Percentiles rank a stretch among this genome's conserved stretches.
phyloP scores from a whole-genome alignment of 2,113 vertebrate genomes.

The Coptodon bakossiorum region DNA sequence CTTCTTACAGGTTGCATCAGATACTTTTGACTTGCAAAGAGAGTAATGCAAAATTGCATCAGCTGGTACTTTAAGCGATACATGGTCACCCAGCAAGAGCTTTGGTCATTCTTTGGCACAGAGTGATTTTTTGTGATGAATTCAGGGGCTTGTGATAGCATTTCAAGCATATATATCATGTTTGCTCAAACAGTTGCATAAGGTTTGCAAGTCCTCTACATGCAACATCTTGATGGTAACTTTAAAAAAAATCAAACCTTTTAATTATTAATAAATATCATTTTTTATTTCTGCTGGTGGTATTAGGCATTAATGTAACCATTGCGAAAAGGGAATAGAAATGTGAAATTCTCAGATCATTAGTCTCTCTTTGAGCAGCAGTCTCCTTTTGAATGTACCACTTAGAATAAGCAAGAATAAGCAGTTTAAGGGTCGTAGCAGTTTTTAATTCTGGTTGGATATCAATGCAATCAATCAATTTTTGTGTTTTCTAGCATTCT shows the following conservation, averaged over 20 bases:
- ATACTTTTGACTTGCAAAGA: neutral
- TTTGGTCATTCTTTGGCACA: neutral
- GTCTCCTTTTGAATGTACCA: neutral
- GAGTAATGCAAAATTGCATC: neutral
- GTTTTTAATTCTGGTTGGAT: neutral
- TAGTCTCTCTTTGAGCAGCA: neutral
- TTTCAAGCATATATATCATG: neutral
- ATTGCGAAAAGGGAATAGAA: neutral
- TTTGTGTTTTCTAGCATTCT: neutral
- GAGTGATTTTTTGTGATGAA: neutral
- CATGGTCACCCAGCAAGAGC: neutral
- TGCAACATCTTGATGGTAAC: neutral
- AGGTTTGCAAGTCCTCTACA: neutral
- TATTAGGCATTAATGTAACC: neutral
- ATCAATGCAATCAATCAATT: neutral
- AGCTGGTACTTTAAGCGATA: neutral
- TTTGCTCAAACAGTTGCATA: neutral
- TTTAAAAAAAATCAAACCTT: neutral
- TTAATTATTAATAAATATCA: neutral
- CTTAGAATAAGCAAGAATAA: neutral
- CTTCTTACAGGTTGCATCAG: neutral
- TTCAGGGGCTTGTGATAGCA: neutral
- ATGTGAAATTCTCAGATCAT: neutral
- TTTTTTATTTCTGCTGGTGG: neutral
- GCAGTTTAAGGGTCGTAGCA: neutral